Evolutionary conservation across 2,797 vertebrate genomes (phyloP).

Genomic region (Tolypeutes matacus): DNA sequence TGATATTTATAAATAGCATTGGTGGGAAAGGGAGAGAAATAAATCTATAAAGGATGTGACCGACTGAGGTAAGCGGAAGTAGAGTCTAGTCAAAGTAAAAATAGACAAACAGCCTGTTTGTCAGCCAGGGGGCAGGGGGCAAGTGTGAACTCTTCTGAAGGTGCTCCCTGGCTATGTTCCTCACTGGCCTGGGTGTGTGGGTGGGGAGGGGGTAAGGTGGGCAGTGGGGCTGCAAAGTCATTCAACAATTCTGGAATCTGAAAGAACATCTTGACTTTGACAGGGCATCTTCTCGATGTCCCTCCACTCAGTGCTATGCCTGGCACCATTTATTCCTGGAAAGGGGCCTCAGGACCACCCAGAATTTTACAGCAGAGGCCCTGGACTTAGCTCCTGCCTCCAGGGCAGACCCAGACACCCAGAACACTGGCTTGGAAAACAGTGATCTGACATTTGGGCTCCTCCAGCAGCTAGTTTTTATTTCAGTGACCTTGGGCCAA

Average conservation of each 20-base stretch:
- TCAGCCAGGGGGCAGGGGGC: not conserved
- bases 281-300: not conserved
- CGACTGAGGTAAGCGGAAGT: slow-evolving; percentile 67
- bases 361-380: not conserved
- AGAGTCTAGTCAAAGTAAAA: slow-evolving; percentile 71
- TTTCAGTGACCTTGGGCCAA: not conserved
- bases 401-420: not conserved
- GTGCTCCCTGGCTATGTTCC: not conserved
- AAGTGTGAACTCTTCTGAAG: not conserved
- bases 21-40: slow-evolving; percentile 56
- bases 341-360: not conserved
- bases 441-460: not conserved
- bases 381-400: not conserved
- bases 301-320: not conserved
- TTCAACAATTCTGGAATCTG: not conserved
- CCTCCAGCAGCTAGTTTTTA: not conserved
- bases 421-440: not conserved
- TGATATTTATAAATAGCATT: slow-evolving; percentile 59
- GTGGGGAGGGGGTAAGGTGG: rapidly evolving
- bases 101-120: slow-evolving; percentile 66
- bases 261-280: slow-evolving; percentile 18
- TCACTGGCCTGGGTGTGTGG: not conserved
- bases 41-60: slow-evolving; percentile 72
- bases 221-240: not conserved
- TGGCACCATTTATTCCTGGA: not conserved